Evolutionary conservation across 2,888 invertebrate genomes (phyloP), one percentile per base, ranked within the genome.

Genomic region (Sisyra nigra): DNA sequence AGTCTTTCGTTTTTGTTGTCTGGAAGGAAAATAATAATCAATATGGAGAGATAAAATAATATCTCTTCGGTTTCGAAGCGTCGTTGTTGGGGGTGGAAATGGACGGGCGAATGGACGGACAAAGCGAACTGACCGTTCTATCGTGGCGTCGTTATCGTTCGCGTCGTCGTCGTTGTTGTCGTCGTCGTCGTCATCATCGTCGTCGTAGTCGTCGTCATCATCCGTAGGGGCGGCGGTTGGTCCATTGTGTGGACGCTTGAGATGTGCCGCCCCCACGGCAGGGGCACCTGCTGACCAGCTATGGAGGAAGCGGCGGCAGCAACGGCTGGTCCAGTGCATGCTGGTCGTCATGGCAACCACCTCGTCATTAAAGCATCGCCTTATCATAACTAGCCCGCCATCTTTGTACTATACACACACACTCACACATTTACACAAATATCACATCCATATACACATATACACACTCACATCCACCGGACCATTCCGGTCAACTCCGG

Each of bases 361-460:
- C 62, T 63, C 63, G 65, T 66, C 66, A 66, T 67, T 66, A 67
- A 65, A 65, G 64, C 63, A 65, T 66, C 66, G 65, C 65, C 66
- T 67, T 66, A 67, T 67, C 67, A 67, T 67, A 67, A 67, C 66
- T 66, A 62, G 63, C 57, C 51, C 53, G 55, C 61, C 60, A 54
- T 54, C 54, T 55, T 55, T 54, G 54, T 52, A 48, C 47, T 47
- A 46, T 47, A 52, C 53, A 47, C 52, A 49, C 52, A 49, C 53
- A 11, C 11, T n/a, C 9, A 17, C 38, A 19, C 38, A 15, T n/a
- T n/a, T n/a, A n/a, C n/a, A n/a, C n/a, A n/a, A n/a, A n/a, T n/a
- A n/a, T n/a, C n/a, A n/a, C n/a, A n/a, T n/a, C n/a, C 18, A 17
- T 18, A 11, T 19, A 34, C 14, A 17, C 11, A 10, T 19, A 15